phyloP scores from a whole-genome alignment of 2,113 vertebrate species.

The Isurus oxyrinchus region DNA sequence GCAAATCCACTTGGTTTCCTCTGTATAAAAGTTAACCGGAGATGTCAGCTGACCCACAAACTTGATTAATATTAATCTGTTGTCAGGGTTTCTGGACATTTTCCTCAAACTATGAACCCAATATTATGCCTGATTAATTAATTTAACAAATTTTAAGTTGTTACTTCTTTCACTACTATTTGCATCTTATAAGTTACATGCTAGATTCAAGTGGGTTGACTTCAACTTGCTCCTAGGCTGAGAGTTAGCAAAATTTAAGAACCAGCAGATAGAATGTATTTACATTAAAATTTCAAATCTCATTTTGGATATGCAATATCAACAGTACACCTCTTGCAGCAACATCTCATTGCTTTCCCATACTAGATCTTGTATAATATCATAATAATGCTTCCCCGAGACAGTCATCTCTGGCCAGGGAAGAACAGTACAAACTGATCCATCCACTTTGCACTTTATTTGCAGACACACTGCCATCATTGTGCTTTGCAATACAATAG shows the following conservation, averaged over 20 bases:
- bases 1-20: background rate
- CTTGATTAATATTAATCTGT: background rate
- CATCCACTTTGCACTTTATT: constrained; percentile 25
- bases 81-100: background rate
- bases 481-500: background rate
- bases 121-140: background rate
- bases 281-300: background rate
- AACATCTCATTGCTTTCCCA: background rate
- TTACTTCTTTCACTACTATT: background rate
- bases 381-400: background rate
- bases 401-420: background rate
- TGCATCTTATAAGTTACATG: background rate
- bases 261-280: background rate
- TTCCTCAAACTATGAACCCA: background rate
- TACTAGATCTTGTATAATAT: background rate
- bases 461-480: constrained; percentile 29
- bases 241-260: background rate
- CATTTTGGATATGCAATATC: background rate
- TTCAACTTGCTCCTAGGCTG: background rate
- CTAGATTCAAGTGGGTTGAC: background rate
- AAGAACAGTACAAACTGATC: background rate
- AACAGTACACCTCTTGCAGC: background rate
- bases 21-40: background rate
- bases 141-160: background rate
- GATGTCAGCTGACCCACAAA: background rate